Evolutionary conservation across 2,888 invertebrate genomes (phyloP).

Genomic region (Alentia gelatinosa): DNA sequence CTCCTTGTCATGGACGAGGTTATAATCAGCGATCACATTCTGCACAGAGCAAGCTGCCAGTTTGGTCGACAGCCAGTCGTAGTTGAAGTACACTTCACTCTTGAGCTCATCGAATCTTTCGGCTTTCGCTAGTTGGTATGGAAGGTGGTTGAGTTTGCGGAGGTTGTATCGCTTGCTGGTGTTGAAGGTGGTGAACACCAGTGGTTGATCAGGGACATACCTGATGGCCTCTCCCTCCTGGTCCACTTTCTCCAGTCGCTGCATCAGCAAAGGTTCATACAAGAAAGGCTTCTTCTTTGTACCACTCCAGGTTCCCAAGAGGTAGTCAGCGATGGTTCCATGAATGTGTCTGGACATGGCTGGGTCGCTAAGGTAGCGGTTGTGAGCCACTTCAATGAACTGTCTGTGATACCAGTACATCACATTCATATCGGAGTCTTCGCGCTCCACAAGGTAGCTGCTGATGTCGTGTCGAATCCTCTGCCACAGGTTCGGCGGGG

Average conservation of each 20-base stretch:
- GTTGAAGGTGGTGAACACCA: constrained; percentile 59
- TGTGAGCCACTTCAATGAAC: constrained; percentile 60
- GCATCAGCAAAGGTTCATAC: constrained; percentile 25
- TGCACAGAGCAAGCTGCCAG: constrained; percentile 59
- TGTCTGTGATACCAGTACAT: constrained; percentile 61
- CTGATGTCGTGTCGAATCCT: constrained; percentile 59
- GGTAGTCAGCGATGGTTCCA: constrained; percentile 63
- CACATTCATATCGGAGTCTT: constrained; percentile 59
- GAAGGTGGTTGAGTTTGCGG: constrained; percentile 65
- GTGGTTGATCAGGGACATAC: constrained; percentile 63
- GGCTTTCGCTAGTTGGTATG: constrained; percentile 61
- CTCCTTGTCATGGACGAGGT: constrained; percentile 84
- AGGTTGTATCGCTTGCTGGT: constrained; percentile 60
- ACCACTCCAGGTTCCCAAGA: constrained; percentile 62
- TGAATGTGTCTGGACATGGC: constrained; percentile 57
- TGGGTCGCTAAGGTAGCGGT: constrained; percentile 59
- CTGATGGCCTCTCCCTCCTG: constrained; percentile 55
- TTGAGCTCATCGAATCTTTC: constrained; percentile 27
- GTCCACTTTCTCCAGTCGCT: constrained; percentile 18
- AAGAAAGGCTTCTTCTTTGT: constrained; percentile 59
- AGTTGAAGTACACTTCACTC: constrained; percentile 60
- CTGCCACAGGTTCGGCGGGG: constrained; percentile 58
- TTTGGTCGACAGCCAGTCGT: constrained; percentile 59
- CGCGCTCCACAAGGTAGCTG: constrained; percentile 57
- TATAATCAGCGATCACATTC: constrained; percentile 58